A percentile compares a stretch with the other conserved stretches of the same genome.
Evolutionary conservation across 2,113 vertebrate species (phyloP).

Genomic region (Oreochromis aureus): DNA sequence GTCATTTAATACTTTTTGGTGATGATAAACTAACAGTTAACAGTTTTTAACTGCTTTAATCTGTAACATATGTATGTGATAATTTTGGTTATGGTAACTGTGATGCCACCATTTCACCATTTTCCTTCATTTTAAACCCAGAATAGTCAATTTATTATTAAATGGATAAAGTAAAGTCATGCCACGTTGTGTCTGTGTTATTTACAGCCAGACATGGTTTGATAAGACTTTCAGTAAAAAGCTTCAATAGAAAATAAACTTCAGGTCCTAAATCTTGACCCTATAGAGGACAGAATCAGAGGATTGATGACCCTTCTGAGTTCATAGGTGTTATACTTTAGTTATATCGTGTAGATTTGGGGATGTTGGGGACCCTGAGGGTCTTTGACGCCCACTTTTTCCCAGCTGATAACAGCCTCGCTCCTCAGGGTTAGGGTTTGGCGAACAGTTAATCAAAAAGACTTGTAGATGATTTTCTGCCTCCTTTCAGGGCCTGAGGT

Average conservation of each 20-base stretch:
- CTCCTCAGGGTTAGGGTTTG: neutral
- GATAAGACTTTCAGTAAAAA: neutral
- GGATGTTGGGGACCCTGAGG: neutral
- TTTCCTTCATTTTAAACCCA: neutral
- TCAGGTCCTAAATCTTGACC: neutral
- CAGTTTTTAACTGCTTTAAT: neutral
- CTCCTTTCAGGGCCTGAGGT: neutral
- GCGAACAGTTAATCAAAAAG: neutral
- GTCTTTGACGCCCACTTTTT: neutral
- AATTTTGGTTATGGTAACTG: neutral
- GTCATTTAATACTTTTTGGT: neutral
- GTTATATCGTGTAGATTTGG: neutral
- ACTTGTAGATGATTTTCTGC: neutral
- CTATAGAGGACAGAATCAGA: neutral
- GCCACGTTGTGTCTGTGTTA: neutral
- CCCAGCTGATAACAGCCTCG: neutral
- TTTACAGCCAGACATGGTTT: neutral
- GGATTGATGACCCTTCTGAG: neutral
- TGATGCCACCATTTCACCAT: neutral
- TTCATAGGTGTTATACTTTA: neutral
- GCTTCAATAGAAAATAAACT: neutral
- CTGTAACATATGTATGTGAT: neutral
- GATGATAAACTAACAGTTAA: neutral
- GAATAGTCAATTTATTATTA: neutral
- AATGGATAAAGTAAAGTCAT: neutral